A percentile compares a stretch with the other conserved stretches of the same genome.
These are phyloP conservation scores for Pachymerium ferrugineum DNA, from an alignment of 2,888 invertebrate species.

Conservation along the genomic window DNA sequence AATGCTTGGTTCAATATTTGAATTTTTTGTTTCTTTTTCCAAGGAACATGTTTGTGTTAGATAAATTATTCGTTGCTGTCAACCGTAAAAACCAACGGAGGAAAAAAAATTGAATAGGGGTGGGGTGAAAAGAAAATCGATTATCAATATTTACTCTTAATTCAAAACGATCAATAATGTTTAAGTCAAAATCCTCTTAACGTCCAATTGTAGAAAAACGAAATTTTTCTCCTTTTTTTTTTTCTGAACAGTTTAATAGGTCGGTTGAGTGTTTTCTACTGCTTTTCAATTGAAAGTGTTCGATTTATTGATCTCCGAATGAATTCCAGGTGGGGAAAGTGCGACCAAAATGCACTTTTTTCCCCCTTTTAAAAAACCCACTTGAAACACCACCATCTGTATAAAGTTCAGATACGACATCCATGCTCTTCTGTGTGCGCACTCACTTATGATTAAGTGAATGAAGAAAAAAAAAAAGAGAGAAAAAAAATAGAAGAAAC, in stretches of 20 bases:
- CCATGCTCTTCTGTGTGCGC: not conserved
- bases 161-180: not conserved
- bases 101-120: not conserved
- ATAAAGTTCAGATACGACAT: not conserved
- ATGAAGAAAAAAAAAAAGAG: not conserved
- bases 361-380: not conserved
- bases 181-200: conserved; percentile 3
- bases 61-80: not conserved
- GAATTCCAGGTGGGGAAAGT: not conserved
- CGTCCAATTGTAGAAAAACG: not conserved
- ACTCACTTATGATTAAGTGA: not conserved
- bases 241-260: not conserved
- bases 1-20: not conserved
- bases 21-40: not conserved
- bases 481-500: too few species aligned
- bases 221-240: not conserved
- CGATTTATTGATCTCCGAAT: not conserved
- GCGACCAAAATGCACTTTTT: not conserved
- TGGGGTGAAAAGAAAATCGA: not conserved
- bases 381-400: not conserved
- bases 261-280: conserved; percentile 5
- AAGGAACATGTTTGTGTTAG: not conserved
- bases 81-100: not conserved
- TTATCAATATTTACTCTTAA: not conserved
- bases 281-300: conserved; percentile 1